Evolutionary conservation across 1,140 invertebrate species (phyloP).

Genomic region (Colletes latitarsis): DNA sequence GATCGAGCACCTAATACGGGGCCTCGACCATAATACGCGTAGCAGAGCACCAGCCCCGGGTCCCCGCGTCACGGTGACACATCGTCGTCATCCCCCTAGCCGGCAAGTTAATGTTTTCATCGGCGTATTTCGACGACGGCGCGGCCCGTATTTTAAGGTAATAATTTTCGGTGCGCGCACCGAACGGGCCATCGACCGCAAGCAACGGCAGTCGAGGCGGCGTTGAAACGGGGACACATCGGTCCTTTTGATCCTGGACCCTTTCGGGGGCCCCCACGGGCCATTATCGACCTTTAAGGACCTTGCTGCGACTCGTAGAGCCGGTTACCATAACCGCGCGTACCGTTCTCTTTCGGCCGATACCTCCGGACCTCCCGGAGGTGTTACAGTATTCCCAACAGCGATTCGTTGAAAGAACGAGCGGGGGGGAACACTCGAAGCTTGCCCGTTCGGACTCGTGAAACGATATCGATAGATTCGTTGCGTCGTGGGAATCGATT

Average conservation of each 20-base stretch:
- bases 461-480: constrained; percentile 41
- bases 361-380: constrained; percentile 62
- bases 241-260: constrained; percentile 68
- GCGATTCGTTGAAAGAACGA: constrained; percentile 23
- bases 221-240: constrained; percentile 72
- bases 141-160: constrained; percentile 60
- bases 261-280: constrained; percentile 54
- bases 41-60: not conserved
- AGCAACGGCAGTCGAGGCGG: constrained; percentile 37
- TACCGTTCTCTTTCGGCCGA: constrained; percentile 68
- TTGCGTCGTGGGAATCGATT: constrained; percentile 39
- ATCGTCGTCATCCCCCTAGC: constrained; percentile 9
- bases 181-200: constrained; percentile 44
- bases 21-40: not conserved
- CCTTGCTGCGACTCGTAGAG: constrained; percentile 74
- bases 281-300: constrained; percentile 78
- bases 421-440: not conserved
- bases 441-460: constrained; percentile 6
- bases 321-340: constrained; percentile 72
- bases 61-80: constrained; percentile 21
- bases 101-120: constrained; percentile 63
- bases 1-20: no score
- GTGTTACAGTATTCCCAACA: constrained; percentile 57
- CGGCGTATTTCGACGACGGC: constrained; percentile 48
- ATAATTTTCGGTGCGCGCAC: constrained; percentile 60